These are phyloP conservation scores for Equus quagga DNA, from an alignment of 2,113 vertebrate genomes.

Conservation along the genomic window DNA sequence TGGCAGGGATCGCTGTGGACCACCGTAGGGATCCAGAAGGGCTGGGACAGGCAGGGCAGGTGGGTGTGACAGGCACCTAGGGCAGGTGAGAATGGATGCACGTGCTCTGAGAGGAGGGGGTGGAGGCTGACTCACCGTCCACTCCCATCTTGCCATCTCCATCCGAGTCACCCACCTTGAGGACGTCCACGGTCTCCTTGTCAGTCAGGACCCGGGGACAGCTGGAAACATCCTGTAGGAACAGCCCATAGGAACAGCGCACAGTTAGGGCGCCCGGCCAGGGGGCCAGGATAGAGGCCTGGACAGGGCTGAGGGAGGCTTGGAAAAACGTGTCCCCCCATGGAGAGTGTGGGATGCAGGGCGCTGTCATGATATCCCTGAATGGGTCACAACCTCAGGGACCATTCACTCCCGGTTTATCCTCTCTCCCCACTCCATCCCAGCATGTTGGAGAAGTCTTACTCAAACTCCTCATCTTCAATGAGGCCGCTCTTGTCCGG, in stretches of 20 bases:
- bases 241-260: slow-evolving; percentile 81
- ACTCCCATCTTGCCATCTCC: slow-evolving; percentile 91
- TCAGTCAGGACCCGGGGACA: slow-evolving; percentile 87
- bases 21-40: neutral
- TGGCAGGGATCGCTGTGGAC: neutral
- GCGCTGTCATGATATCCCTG: neutral
- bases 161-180: slow-evolving; percentile 89
- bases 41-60: neutral
- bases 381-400: neutral
- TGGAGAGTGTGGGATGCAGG: neutral
- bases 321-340: neutral
- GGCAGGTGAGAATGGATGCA: neutral
- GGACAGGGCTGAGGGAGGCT: neutral
- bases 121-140: slow-evolving; percentile 83
- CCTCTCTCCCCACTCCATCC: neutral
- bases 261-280: neutral
- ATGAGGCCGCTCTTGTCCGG: slow-evolving; percentile 92
- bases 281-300: neutral
- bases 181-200: slow-evolving; percentile 87
- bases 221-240: slow-evolving; percentile 90
- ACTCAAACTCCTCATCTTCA: slow-evolving; percentile 93
- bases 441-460: slow-evolving; percentile 53
- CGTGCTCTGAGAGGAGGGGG: neutral
- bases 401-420: neutral
- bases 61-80: neutral